Base-by-base conservation (phyloP, 2,888 invertebrate genomes). In the Pseudoips prasinana region DNA sequence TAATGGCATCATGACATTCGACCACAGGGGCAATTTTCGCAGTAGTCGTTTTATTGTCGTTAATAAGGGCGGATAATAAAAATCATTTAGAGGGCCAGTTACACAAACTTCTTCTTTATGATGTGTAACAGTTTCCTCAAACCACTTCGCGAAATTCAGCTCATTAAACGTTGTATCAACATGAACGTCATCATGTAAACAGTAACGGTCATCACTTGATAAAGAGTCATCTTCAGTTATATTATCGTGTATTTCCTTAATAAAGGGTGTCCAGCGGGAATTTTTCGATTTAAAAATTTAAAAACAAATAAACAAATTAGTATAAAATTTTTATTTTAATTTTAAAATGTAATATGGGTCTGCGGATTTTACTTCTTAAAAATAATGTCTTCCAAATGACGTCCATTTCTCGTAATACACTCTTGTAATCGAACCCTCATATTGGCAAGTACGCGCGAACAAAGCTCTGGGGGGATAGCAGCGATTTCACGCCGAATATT, bases 11-110 rank as follows among this genome's bases (percentile, higher is more conserved):
- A 35, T 35, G 30, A 30, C 35, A 30, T 35, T 35, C 26, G 35
- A 35, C 35, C 35, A 35, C 35, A 35, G 25, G 35, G 35, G 35
- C 35, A 35, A 35, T 35, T 35, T 35, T 35, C 35, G 30, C 35
- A 35, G 18, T 35, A 35, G 30, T 30, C 35, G 35, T 35, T 35
- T 35, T 35, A 35, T 30, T 26, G 35, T 35, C 29, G 35, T 30
- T 35, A 35, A 30, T 30, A 30, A 30, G 22, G 35, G 35, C 26
- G 35, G 35, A 35, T 35, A 30, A 30, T 35, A 35, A 26, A 35
- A 35, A 30, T 35, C 30, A 30, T 35, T 35, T 35, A 29, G 35
- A 30, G 22, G 35, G 29, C 30, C 35, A 35, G 35, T 35, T 35
- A 35, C 35, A 23, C 18, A 23, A 35, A 30, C 18, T 30, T 35